Conservation (phyloP, 2,888 invertebrate species). For the Caenorhabditis doughertyi region DNA sequence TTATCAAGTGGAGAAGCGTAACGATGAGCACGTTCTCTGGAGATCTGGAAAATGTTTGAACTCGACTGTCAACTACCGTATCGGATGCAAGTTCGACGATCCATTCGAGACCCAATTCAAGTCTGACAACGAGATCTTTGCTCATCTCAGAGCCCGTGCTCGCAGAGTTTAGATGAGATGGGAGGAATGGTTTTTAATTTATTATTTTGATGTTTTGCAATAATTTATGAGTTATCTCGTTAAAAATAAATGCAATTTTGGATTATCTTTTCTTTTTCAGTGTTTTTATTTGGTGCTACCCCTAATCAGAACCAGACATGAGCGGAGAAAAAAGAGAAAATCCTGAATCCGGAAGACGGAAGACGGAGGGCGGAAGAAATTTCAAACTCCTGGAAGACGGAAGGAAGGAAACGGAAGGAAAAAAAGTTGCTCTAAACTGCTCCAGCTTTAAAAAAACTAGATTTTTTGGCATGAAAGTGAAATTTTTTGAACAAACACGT, state of each 20-base stretch:
- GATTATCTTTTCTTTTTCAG: no score
- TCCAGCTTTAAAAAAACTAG: no score
- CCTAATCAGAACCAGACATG: no score
- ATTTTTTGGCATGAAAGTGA: no score
- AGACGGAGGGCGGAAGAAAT: no score
- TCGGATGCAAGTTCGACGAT: constrained; percentile 82
- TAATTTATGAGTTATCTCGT: not conserved
- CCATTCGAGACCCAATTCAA: constrained; percentile 81
- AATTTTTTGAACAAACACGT: no score
- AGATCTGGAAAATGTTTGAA: constrained; percentile 81
- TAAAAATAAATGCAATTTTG: constrained; percentile 15
- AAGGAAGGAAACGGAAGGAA: no score
- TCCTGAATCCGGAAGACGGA: no score
- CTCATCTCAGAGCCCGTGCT: constrained; percentile 73
- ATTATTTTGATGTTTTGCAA: not conserved
- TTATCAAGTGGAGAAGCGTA: constrained; percentile 79
- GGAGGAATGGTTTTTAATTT: constrained; percentile 15
- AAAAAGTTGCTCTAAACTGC: no score
- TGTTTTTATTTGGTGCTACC: no score
- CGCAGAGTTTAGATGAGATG: constrained; percentile 56
- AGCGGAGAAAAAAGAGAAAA: no score
- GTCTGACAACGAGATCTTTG: constrained; percentile 80
- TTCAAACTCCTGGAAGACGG: no score
- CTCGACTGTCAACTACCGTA: constrained; percentile 79
- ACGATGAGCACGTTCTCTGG: constrained; percentile 77